Evolutionary conservation across 92 coral and sea anemone genomes (phyloP).

Genomic region (Epizoanthus stellaris): DNA sequence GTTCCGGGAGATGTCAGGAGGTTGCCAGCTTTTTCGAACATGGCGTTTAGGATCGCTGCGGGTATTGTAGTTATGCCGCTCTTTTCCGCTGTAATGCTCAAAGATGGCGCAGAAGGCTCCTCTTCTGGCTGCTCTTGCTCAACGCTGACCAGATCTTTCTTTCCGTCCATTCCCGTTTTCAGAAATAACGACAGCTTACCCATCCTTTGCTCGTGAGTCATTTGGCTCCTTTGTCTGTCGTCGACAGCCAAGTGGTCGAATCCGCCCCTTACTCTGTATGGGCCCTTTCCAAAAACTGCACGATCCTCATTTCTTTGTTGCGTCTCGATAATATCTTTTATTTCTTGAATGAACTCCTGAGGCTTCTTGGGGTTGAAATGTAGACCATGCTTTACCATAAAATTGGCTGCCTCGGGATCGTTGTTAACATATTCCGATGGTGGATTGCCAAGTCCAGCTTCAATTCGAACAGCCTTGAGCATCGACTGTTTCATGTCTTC

Average conservation of each 20-base stretch:
- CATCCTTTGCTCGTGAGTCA: constrained; percentile 31
- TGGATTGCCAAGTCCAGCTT: constrained; percentile 56
- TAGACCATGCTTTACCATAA: too few species aligned
- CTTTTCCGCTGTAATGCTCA: neutral
- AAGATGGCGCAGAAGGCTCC: too few species aligned
- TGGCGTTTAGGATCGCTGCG: constrained; percentile 35
- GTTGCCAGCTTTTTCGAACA: constrained; percentile 49
- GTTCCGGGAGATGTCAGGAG: constrained; percentile 22
- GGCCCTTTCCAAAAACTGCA: constrained; percentile 58
- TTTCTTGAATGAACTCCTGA: constrained; percentile 46
- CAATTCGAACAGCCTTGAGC: constrained; percentile 38
- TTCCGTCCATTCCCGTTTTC: constrained; percentile 39
- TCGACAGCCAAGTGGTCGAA: constrained; percentile 46
- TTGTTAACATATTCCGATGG: constrained; percentile 40
- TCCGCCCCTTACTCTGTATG: constrained; percentile 34
- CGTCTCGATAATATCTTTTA: constrained; percentile 38
- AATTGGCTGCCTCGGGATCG: constrained; percentile 30
- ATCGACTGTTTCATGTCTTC: constrained; percentile 53
- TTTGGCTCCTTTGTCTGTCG: constrained; percentile 31
- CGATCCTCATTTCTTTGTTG: constrained; percentile 58
- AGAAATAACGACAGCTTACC: constrained; percentile 20
- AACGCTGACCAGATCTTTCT: constrained; percentile 35
- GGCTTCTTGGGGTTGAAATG: constrained; percentile 32
- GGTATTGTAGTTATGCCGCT: constrained; percentile 44
- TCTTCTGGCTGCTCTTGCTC: too few species aligned